These are phyloP conservation scores for Elegia similella DNA, from an alignment of 2,888 invertebrate species.

Conservation along the genomic window DNA sequence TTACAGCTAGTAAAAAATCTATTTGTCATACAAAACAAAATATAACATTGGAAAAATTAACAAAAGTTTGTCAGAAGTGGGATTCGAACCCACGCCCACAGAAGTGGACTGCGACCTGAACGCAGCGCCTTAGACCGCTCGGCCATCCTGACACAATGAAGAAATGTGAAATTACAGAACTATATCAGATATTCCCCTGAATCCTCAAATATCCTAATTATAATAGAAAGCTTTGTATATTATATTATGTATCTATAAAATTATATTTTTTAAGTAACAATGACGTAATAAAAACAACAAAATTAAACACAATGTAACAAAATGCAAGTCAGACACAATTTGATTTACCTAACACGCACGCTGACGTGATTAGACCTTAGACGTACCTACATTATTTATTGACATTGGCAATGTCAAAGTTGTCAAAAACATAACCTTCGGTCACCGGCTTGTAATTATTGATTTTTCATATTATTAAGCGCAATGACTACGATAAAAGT, in stretches of 20 bases:
- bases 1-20: no score
- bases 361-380: no score
- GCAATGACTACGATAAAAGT: constrained; percentile 74
- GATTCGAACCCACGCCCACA: constrained; percentile 30
- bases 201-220: neutral
- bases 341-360: no score
- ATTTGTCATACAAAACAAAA: neutral
- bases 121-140: constrained; percentile 45
- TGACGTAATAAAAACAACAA: no score
- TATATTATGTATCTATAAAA: neutral
- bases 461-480: neutral
- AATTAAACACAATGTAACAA: no score
- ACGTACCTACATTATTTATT: no score
- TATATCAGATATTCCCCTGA: neutral
- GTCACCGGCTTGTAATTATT: neutral
- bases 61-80: constrained; percentile 25
- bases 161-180: accelerated
- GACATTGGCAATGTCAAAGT: constrained; percentile 8
- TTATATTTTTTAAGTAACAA: no score
- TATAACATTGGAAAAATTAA: neutral
- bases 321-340: no score
- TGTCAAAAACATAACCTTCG: neutral
- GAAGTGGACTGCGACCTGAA: constrained; percentile 30
- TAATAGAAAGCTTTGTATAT: neutral
- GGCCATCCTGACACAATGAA: constrained; percentile 51